A percentile compares a stretch with the other conserved stretches of the same genome.
Evolutionary conservation across 1,140 invertebrate species (phyloP).

Genomic region (Drosophila saltans): DNA sequence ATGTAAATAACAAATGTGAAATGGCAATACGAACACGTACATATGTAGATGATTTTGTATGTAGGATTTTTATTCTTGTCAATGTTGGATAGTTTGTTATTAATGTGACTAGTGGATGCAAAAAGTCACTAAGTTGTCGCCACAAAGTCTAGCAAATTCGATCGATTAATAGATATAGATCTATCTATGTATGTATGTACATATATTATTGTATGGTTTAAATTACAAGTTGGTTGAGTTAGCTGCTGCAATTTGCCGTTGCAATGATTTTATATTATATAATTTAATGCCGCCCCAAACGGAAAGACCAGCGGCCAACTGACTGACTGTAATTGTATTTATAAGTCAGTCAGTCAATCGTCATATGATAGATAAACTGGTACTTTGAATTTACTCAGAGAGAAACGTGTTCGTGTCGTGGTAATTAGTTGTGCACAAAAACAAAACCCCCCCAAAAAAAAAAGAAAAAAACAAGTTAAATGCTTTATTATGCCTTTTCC

Average conservation of each 20-base stretch:
- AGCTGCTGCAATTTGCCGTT: constrained; percentile 30
- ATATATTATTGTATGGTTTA: not conserved
- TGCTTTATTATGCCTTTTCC: not conserved
- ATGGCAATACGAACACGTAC: constrained; percentile 5
- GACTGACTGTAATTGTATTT: constrained; percentile 30
- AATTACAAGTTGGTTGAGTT: not conserved
- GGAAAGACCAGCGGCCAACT: constrained; percentile 13
- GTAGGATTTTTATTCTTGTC: not conserved
- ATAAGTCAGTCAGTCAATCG: constrained; percentile 5
- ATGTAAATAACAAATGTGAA: constrained; percentile 15
- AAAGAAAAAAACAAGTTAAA: not conserved
- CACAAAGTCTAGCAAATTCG: not conserved
- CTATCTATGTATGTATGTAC: not conserved
- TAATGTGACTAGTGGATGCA: no score
- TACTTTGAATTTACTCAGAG: constrained; percentile 25
- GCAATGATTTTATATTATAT: constrained; percentile 40
- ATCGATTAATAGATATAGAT: not conserved
- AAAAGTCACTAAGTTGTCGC: not conserved
- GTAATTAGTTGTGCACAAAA: constrained; percentile 19
- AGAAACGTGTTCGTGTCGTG: constrained; percentile 3
- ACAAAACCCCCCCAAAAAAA: not conserved
- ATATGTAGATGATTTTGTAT: not conserved
- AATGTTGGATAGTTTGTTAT: not conserved
- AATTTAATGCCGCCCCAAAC: constrained; percentile 31
- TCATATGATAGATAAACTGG: constrained; percentile 10